Conservation (phyloP, 2,888 invertebrate species). For the Lycia hirtaria region DNA sequence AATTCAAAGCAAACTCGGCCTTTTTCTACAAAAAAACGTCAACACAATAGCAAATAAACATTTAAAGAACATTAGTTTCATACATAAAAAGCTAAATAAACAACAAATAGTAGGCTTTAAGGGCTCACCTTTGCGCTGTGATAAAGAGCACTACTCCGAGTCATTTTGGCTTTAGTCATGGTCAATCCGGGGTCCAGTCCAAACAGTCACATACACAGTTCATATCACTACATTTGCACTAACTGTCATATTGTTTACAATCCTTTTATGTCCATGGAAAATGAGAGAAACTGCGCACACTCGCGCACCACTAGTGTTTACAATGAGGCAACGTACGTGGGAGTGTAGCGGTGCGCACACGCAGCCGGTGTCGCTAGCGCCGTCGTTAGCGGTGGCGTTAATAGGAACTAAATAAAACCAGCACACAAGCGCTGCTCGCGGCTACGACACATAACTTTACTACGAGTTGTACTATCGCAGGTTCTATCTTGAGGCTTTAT, state of each 20-base stretch:
- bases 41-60: slow-evolving; percentile 11
- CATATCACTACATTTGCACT: slow-evolving; percentile 64
- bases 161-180: slow-evolving; percentile 87
- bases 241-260: slow-evolving; percentile 65
- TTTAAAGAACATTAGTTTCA: slow-evolving; percentile 33
- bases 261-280: slow-evolving; percentile 61
- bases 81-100: slow-evolving; percentile 42
- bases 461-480: slow-evolving; percentile 47
- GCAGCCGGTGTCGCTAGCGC: slow-evolving; percentile 66
- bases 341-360: slow-evolving; percentile 68
- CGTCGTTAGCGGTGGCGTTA: slow-evolving; percentile 60
- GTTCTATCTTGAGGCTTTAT: slow-evolving; percentile 49
- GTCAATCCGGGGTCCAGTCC: slow-evolving; percentile 53
- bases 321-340: slow-evolving; percentile 76
- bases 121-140: slow-evolving; percentile 90
- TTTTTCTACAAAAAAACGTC: neutral
- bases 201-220: slow-evolving; percentile 63
- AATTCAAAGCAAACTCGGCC: neutral
- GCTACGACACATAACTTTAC: slow-evolving; percentile 57
- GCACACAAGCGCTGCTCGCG: slow-evolving; percentile 55
- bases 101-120: slow-evolving; percentile 42
- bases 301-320: slow-evolving; percentile 70
- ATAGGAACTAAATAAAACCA: slow-evolving; percentile 64
- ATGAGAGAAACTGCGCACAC: slow-evolving; percentile 61
- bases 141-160: slow-evolving; percentile 87